phyloP scores from a whole-genome alignment of 2,113 vertebrate species.

The Otis tarda region DNA sequence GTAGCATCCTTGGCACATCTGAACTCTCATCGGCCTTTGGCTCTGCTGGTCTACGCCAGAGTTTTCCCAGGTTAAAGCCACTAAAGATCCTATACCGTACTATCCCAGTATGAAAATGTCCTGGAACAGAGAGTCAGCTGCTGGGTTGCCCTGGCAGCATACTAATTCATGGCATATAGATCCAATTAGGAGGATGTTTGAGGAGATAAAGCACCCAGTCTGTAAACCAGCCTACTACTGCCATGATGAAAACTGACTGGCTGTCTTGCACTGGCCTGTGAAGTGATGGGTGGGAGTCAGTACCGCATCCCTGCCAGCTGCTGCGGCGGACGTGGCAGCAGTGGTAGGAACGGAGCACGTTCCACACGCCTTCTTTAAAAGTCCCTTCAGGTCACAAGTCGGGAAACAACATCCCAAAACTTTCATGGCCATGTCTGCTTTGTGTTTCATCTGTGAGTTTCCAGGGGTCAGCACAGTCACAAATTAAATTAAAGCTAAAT shows the following conservation, averaged over 20 bases:
- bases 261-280: not conserved
- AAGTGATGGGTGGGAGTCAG: not conserved
- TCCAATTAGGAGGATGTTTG: not conserved
- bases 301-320: not conserved
- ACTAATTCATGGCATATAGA: not conserved
- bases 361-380: not conserved
- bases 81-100: not conserved
- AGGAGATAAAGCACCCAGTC: not conserved
- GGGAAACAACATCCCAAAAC: not conserved
- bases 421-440: not conserved
- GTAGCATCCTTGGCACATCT: not conserved
- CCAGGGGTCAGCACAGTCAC: not conserved
- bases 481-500: not conserved
- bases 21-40: not conserved
- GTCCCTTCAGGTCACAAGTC: not conserved
- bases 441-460: not conserved
- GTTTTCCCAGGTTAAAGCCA: slow-evolving; percentile 17
- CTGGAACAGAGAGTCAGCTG: not conserved
- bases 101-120: not conserved
- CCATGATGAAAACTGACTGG: not conserved
- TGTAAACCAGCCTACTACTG: not conserved
- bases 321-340: not conserved
- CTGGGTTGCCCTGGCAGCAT: not conserved
- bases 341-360: not conserved
- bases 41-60: not conserved